Conservation (phyloP, 92 coral and sea anemone genomes). For the Zoanthus sansibaricus region DNA sequence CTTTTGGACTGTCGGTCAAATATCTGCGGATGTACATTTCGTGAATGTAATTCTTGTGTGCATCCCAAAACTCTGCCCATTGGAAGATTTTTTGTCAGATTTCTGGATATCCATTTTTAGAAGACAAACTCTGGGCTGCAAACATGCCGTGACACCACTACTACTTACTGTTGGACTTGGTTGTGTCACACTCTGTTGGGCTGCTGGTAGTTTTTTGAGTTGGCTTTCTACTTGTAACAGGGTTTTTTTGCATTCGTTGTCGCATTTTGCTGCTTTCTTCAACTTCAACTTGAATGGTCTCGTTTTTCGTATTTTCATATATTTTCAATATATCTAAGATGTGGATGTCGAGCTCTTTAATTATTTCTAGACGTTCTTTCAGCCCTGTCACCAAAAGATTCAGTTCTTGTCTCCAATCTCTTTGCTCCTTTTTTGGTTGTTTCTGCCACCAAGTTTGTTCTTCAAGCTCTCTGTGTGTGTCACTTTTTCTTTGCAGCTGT, state of each 20-base stretch:
- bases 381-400: background rate
- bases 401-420: background rate
- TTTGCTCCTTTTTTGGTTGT: background rate
- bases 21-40: background rate
- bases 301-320: background rate
- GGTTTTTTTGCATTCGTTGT: background rate
- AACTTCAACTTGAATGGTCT: background rate
- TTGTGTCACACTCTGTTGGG: too few relatives aligned
- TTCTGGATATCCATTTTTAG: conserved; percentile 19
- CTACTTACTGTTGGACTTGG: too few relatives aligned
- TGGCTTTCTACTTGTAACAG: too few relatives aligned
- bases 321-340: background rate
- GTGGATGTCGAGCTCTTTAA: background rate
- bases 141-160: too few relatives aligned
- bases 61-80: conserved; percentile 20
- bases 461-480: background rate
- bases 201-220: too few relatives aligned
- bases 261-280: conserved; percentile 13
- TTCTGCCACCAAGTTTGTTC: conserved; percentile 3
- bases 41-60: conserved; percentile 14
- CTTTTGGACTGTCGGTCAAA: background rate
- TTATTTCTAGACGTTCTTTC: background rate
- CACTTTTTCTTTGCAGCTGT: conserved; percentile 17
- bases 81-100: background rate
- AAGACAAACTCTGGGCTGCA: background rate